These are phyloP conservation scores for Lithophane leautieri DNA, from an alignment of 2,888 invertebrate genomes.

Conservation along the genomic window DNA sequence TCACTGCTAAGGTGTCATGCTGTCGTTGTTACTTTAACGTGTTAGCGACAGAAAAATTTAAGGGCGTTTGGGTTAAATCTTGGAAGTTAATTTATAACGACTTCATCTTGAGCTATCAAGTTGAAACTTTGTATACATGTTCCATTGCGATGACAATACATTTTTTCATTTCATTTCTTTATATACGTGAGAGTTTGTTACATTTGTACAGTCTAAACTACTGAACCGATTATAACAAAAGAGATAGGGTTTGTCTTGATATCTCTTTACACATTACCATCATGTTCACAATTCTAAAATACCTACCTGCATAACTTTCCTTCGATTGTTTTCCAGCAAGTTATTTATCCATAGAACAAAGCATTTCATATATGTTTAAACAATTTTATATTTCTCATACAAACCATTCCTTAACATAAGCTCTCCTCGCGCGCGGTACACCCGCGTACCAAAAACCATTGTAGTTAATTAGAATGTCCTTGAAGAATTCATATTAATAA, in stretches of 20 bases:
- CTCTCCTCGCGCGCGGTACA: no score
- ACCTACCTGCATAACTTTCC: neutral
- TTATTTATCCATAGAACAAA: neutral
- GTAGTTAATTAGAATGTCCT: no score
- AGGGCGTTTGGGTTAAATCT: neutral
- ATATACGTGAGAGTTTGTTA: neutral
- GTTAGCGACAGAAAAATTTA: neutral
- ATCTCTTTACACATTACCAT: neutral
- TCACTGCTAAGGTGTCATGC: neutral
- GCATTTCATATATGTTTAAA: neutral
- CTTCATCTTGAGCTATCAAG: neutral
- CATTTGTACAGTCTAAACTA: neutral
- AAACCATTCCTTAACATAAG: no score
- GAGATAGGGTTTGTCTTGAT: neutral
- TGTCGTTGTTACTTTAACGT: neutral
- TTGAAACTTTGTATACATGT: neutral
- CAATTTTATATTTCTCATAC: no score
- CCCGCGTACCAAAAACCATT: no score
- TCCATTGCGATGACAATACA: neutral
- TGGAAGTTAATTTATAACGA: neutral
- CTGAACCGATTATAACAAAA: no score
- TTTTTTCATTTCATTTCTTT: neutral
- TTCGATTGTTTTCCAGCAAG: neutral
- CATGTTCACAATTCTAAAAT: neutral
- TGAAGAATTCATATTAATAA: no score